Conservation (phyloP, 2,113 vertebrate genomes). For the Proterorhinus semilunaris region DNA sequence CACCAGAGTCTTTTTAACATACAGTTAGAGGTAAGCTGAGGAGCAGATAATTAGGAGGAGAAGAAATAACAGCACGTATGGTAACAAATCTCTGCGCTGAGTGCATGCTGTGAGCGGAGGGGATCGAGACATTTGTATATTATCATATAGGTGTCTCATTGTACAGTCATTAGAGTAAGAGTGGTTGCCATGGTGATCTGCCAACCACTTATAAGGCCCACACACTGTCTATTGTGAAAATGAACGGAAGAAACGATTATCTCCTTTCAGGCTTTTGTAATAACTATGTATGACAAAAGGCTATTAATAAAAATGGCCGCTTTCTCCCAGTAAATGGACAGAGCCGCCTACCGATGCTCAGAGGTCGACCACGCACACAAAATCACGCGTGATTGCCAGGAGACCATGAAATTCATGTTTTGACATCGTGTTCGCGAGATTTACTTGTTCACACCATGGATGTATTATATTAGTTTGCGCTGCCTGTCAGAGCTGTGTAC, state of each 20-base stretch:
- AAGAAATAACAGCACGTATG: background rate
- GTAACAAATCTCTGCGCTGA: background rate
- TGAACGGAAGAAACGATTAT: background rate
- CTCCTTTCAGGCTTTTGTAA: background rate
- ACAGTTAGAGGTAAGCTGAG: conserved; percentile 20
- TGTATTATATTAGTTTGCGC: too few species aligned
- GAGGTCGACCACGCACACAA: background rate
- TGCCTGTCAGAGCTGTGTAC: too few species aligned
- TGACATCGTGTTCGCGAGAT: too few species aligned
- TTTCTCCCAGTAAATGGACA: background rate
- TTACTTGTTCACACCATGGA: too few species aligned
- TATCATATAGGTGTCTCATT: background rate
- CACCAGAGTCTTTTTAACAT: conserved; percentile 40
- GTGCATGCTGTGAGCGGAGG: background rate
- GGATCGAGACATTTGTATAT: conserved; percentile 4
- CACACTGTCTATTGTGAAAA: conserved; percentile 1
- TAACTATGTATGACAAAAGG: background rate
- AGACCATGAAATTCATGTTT: background rate
- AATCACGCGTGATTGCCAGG: too few species aligned
- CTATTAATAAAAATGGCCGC: background rate
- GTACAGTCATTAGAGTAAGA: background rate
- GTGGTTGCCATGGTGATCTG: conserved; percentile 1
- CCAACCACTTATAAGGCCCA: background rate
- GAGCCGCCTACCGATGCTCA: background rate
- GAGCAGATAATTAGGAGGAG: conserved; percentile 45